Percentiles rank a stretch among this genome's conserved stretches.
Evolutionary conservation across 2,113 vertebrate genomes (phyloP).

Genomic region (Cettia cetti): DNA sequence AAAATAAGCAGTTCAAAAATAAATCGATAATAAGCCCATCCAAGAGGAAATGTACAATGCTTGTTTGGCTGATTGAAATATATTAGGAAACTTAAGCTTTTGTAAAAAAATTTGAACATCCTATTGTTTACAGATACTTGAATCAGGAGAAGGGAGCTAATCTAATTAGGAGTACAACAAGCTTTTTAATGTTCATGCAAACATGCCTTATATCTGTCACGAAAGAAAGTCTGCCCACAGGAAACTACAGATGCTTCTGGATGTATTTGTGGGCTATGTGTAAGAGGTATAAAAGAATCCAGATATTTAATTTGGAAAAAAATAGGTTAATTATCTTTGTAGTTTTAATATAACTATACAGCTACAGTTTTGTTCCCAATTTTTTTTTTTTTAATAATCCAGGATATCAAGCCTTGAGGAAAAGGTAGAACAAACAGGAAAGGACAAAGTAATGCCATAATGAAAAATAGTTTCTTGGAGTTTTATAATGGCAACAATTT

Average conservation of each 20-base stretch:
- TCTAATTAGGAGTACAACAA: background rate
- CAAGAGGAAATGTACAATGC: fast-evolving
- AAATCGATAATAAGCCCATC: background rate
- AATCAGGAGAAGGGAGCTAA: background rate
- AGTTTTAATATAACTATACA: background rate
- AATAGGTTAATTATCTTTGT: background rate
- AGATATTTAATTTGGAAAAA: background rate
- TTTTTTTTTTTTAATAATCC: background rate
- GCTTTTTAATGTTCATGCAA: background rate
- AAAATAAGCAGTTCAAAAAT: background rate
- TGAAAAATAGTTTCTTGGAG: background rate
- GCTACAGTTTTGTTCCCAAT: background rate
- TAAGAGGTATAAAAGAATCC: background rate
- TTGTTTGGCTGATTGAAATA: background rate
- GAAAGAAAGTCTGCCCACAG: background rate
- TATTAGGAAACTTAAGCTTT: background rate
- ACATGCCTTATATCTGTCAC: background rate
- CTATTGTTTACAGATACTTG: background rate
- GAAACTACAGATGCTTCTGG: background rate
- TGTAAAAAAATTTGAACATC: background rate
- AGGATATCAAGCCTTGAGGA: background rate
- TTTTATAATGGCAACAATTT: background rate
- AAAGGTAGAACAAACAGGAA: background rate
- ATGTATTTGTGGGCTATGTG: background rate
- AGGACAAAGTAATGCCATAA: background rate